These are phyloP conservation scores for Therioaphis trifolii DNA, from an alignment of 2,888 invertebrate genomes.

Conservation along the genomic window DNA sequence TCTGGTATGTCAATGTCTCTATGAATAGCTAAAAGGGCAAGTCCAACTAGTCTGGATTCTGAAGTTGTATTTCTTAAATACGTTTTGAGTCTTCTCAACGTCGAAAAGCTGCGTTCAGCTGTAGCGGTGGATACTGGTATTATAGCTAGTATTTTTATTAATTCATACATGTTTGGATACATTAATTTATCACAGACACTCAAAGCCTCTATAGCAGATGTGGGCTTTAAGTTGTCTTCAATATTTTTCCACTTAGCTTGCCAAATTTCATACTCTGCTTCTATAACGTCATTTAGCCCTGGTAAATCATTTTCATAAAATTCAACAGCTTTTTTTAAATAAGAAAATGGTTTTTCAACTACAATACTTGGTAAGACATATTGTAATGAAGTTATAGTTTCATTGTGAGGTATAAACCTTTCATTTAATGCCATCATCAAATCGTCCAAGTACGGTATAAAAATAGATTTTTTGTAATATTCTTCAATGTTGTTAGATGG, in stretches of 20 bases:
- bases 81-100: too few relatives aligned
- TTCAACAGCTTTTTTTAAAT: conserved; percentile 21
- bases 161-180: background rate
- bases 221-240: conserved; percentile 13
- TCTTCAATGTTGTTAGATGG: conserved; percentile 21
- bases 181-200: conserved; percentile 15
- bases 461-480: conserved; percentile 11
- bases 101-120: too few relatives aligned
- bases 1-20: too few relatives aligned
- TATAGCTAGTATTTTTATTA: conserved; percentile 35
- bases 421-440: conserved; percentile 14
- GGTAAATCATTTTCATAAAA: too few relatives aligned
- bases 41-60: too few relatives aligned
- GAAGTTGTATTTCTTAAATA: too few relatives aligned
- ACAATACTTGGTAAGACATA: background rate
- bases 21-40: too few relatives aligned
- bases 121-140: conserved; percentile 25
- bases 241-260: too few relatives aligned
- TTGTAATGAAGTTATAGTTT: conserved; percentile 32
- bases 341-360: conserved; percentile 21
- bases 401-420: conserved; percentile 21
- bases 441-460: too few relatives aligned
- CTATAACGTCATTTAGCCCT: too few relatives aligned
- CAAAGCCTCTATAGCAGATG: conserved; percentile 8
- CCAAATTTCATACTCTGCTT: too few relatives aligned